Evolutionary conservation across 1,140 invertebrate species (phyloP).

Genomic region (Drosophila setifemur): DNA sequence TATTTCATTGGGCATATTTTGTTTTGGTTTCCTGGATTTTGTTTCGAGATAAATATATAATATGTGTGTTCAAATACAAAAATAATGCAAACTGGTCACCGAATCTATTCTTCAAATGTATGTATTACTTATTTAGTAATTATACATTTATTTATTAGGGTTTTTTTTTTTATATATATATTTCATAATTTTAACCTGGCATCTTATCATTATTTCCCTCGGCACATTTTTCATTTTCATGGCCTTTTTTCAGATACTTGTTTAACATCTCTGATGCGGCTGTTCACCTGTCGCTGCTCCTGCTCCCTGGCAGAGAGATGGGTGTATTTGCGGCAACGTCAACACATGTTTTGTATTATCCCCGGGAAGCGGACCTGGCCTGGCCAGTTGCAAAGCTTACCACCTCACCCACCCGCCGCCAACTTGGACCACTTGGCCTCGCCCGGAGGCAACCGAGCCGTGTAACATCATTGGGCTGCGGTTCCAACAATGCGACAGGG

Average conservation of each 20-base stretch:
- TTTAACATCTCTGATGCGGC: slow-evolving; percentile 19
- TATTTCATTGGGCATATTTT: no score
- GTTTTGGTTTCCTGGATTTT: no score
- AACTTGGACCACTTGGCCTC: not conserved
- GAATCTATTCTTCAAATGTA: no score
- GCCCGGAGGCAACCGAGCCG: slow-evolving; percentile 17
- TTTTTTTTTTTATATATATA: no score
- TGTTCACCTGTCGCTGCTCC: slow-evolving; percentile 35
- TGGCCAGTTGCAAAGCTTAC: slow-evolving; percentile 12
- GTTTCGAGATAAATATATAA: no score
- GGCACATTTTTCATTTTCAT: no score
- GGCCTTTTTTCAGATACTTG: not conserved
- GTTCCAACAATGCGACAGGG: slow-evolving; percentile 20
- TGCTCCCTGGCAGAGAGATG: slow-evolving; percentile 16
- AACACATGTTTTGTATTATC: slow-evolving; percentile 66
- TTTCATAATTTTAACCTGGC: no score
- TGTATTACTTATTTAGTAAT: no score
- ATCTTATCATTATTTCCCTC: no score
- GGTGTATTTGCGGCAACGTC: slow-evolving; percentile 63
- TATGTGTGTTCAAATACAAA: no score
- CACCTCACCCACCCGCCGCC: slow-evolving; percentile 3
- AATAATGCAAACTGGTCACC: no score
- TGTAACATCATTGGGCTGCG: slow-evolving; percentile 27
- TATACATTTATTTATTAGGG: no score
- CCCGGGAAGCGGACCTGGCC: slow-evolving; percentile 20